Conservation (phyloP, 2,888 invertebrate genomes). For the Leptopilina syphax region DNA sequence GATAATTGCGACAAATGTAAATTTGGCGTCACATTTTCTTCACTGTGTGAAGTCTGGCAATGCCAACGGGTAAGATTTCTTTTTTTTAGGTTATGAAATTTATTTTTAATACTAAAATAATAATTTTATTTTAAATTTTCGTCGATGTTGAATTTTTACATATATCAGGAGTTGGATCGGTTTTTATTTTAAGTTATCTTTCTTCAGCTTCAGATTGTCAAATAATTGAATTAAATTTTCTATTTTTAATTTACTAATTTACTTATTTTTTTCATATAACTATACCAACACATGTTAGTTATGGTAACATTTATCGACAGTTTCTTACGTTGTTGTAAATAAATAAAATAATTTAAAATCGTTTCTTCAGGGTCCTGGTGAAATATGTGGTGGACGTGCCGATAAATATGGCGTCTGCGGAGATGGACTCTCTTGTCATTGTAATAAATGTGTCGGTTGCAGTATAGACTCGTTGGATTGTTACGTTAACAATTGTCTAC, state of each 20-base stretch:
- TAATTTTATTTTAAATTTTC: no score
- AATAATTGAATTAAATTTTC: no score
- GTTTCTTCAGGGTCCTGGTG: slow-evolving; percentile 74
- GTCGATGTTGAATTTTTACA: no score
- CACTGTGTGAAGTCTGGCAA: slow-evolving; percentile 61
- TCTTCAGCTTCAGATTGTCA: no score
- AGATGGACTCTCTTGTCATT: slow-evolving; percentile 73
- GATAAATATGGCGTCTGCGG: slow-evolving; percentile 73
- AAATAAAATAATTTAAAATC: neutral
- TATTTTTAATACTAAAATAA: neutral
- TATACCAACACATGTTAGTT: no score
- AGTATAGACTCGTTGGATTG: slow-evolving; percentile 66
- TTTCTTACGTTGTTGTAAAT: no score
- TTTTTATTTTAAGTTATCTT: no score
- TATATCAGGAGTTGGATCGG: no score
- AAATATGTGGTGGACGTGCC: slow-evolving; percentile 74
- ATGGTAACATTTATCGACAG: no score
- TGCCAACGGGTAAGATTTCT: slow-evolving; percentile 62
- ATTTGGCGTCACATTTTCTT: slow-evolving; percentile 62
- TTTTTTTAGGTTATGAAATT: no score
- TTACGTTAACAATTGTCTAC: slow-evolving; percentile 59
- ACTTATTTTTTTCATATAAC: no score
- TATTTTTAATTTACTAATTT: no score
- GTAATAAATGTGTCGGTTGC: slow-evolving; percentile 76
- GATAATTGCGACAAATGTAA: slow-evolving; percentile 64